phyloP scores from a whole-genome alignment of 2,797 vertebrate genomes.

The Pangasius djambal region DNA sequence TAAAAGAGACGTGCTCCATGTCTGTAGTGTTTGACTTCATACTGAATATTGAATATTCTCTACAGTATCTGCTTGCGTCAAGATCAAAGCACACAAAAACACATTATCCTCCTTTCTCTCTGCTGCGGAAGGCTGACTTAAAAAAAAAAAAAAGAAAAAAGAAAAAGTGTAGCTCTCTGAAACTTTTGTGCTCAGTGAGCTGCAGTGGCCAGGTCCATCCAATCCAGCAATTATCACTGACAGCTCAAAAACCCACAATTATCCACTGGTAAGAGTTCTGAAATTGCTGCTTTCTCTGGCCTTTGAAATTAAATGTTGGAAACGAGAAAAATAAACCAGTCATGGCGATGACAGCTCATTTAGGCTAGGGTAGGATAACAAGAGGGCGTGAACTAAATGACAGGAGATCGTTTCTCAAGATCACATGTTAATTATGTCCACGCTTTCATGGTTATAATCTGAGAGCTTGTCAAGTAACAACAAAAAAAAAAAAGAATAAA shows the following conservation, averaged over 20 bases:
- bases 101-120: slow-evolving; percentile 8
- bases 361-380: slow-evolving; percentile 19
- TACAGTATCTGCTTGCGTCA: slow-evolving; percentile 25
- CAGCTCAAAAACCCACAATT: slow-evolving; percentile 20
- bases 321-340: neutral
- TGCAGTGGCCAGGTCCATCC: neutral
- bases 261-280: neutral
- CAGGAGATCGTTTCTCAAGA: slow-evolving; percentile 17
- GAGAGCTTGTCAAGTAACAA: neutral
- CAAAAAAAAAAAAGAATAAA: neutral
- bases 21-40: slow-evolving; percentile 21
- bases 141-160: neutral
- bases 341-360: slow-evolving; percentile 37
- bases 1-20: neutral
- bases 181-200: slow-evolving; percentile 13
- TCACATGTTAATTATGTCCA: slow-evolving; percentile 34
- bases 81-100: slow-evolving; percentile 32
- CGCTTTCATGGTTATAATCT: slow-evolving; percentile 26
- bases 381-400: slow-evolving; percentile 14
- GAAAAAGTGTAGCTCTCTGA: neutral
- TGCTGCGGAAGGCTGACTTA: neutral
- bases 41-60: neutral
- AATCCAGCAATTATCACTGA: slow-evolving; percentile 33
- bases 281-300: slow-evolving; percentile 17
- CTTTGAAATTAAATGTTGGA: neutral